Evolutionary conservation across 2,797 vertebrate species (phyloP), one percentile per base, ranked within the genome.

Genomic region (Mormyrus proboscirostris): DNA sequence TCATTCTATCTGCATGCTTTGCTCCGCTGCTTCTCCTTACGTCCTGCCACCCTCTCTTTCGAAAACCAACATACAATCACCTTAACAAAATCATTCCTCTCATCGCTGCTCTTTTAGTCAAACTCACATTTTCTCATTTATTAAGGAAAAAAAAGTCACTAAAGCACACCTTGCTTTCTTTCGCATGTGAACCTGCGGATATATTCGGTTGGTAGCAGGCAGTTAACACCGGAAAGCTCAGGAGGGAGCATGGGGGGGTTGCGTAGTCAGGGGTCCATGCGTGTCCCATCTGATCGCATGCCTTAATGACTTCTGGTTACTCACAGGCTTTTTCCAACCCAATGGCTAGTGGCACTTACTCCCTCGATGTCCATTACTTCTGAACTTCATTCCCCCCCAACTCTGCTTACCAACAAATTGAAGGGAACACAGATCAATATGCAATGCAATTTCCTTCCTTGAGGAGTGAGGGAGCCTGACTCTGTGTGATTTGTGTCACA

Each of bases 351-450:
- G 51, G 89, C 51, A 29, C 62, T 53, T 41, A 55, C 55, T 76
- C 44, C 83, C 55, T 62, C 25, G 38, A 50, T 57, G 82, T 89
- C 88, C 91, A 94, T 93, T 93, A 93, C 90, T 90, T 91, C 91
- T 90, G 90, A 87, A 92, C 93, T 92, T 91, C 91, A 90, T 92
- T 90, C 91, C 91, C 92, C 91, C 92, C 92, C 92, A 55, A 88
- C 79, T 62, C 57, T 84, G 87, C 89, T 88, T 90, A 88, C 89
- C 82, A 92, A 92, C 93, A 92, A 94, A 94, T 93, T 93, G 91
- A 88, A 92, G 92, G 90, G 91, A 93, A 93, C 93, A 93, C 90
- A 90, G 92, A 94, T 94, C 94, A 92, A 94, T 94, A 93, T 92
- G 92, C 92, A 91, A 93, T 93, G 92, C 93, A 92, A 94, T 93